These are phyloP conservation scores for Phaenicophaeus curvirostris DNA, from an alignment of 2,797 vertebrate genomes.

Conservation along the genomic window DNA sequence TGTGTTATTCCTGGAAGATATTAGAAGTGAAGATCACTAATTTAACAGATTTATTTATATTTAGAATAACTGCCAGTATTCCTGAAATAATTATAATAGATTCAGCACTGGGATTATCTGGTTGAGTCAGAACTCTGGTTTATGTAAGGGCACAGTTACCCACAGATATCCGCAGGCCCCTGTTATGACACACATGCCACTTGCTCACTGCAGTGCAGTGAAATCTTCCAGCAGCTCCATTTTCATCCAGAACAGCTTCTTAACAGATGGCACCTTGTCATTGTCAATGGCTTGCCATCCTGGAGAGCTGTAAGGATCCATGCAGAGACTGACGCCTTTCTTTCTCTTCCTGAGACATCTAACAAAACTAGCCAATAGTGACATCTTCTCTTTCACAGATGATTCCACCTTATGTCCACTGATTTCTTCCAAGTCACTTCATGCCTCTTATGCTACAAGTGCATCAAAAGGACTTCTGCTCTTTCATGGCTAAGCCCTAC, in stretches of 20 bases:
- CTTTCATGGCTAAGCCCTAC: constrained; percentile 63
- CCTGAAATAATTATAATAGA: constrained; percentile 11
- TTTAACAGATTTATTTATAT: constrained; percentile 11
- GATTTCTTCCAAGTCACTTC: constrained; percentile 70
- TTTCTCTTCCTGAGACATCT: constrained; percentile 65
- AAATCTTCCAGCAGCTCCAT: constrained; percentile 53
- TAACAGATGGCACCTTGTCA: constrained; percentile 76
- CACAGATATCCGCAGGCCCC: neutral
- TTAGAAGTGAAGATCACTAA: neutral
- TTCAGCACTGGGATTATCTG: neutral
- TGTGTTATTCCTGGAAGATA: neutral
- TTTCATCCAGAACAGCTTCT: constrained; percentile 70
- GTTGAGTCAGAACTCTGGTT: constrained; percentile 26
- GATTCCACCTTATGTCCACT: constrained; percentile 72
- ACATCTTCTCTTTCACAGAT: constrained; percentile 70
- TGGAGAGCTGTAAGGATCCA: constrained; percentile 61
- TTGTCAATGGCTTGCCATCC: constrained; percentile 63
- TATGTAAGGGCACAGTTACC: neutral
- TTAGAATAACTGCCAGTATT: neutral
- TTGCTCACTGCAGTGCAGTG: constrained; percentile 40
- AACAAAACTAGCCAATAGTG: constrained; percentile 65
- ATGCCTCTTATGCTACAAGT: constrained; percentile 9
- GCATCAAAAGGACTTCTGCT: constrained; percentile 49
- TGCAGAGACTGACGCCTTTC: constrained; percentile 48
- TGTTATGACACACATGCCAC: constrained; percentile 13